These are phyloP conservation scores for Aegotheles bennettii DNA, from an alignment of 2,113 vertebrate species.

Conservation along the genomic window DNA sequence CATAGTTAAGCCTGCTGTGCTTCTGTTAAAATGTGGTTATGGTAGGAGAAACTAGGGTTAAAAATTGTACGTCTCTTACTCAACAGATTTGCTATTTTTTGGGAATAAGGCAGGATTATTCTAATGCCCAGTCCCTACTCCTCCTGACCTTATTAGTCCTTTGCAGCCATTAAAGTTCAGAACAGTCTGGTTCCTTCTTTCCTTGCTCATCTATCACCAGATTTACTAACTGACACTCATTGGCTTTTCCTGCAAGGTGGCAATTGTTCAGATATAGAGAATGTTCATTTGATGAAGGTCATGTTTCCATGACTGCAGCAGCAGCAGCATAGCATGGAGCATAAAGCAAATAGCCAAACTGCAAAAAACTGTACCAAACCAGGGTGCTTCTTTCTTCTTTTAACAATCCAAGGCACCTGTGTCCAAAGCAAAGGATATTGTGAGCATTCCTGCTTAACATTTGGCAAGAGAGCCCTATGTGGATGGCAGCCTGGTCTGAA, in stretches of 20 bases:
- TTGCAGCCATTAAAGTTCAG: not conserved
- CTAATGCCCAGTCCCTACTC: not conserved
- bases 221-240: not conserved
- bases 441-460: not conserved
- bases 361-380: not conserved
- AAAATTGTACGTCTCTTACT: not conserved
- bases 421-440: not conserved
- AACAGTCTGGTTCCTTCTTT: not conserved
- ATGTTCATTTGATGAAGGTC: not conserved
- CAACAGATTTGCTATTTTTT: not conserved
- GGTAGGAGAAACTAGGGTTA: not conserved
- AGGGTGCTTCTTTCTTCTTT: not conserved
- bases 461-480: not conserved
- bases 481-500: not conserved
- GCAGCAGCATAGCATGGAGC: not conserved
- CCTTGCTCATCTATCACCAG: not conserved
- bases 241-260: not conserved
- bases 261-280: not conserved
- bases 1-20: not conserved
- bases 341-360: not conserved
- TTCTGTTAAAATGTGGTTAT: not conserved
- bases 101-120: not conserved
- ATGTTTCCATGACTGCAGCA: not conserved
- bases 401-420: not conserved
- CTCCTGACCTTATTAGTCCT: not conserved